A percentile compares a stretch with the other conserved stretches of the same genome.
Conservation (phyloP, 2,888 invertebrate species). For the Rhyacophila evoluta region DNA sequence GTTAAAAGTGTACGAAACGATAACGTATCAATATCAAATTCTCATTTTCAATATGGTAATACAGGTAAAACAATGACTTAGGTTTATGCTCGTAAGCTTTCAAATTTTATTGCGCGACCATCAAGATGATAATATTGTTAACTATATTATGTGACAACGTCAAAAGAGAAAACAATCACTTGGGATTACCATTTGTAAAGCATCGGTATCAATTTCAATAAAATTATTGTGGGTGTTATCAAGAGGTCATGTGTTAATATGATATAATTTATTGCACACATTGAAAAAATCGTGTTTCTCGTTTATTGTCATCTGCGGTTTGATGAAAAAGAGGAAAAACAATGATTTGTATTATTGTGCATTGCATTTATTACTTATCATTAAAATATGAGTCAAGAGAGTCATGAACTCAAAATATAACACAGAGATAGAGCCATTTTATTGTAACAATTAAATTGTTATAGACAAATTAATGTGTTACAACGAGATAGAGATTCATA, state of each 20-base stretch:
- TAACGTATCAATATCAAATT: neutral
- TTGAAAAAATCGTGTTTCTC: neutral
- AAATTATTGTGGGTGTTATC: conserved; percentile 48
- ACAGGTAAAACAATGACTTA: conserved; percentile 1
- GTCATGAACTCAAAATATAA: neutral
- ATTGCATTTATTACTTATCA: neutral
- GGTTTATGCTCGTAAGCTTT: neutral
- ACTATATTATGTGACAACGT: conserved; percentile 47
- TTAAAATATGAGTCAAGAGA: neutral
- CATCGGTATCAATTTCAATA: conserved; percentile 45
- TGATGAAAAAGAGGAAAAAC: neutral
- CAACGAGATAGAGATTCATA: no score
- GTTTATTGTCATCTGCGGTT: conserved; percentile 11
- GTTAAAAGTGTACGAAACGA: no score
- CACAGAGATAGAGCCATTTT: neutral
- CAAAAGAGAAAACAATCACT: conserved; percentile 45
- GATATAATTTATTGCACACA: neutral
- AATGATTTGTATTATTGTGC: neutral
- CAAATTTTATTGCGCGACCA: conserved; percentile 23
- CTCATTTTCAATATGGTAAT: neutral
- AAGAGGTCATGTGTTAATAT: conserved; percentile 30
- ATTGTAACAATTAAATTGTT: neutral
- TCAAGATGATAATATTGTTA: conserved; percentile 46
- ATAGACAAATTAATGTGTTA: neutral
- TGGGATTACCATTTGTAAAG: conserved; percentile 39